A percentile compares a stretch with the other conserved stretches of the same genome.
Evolutionary conservation across 2,113 vertebrate species (phyloP).

Genomic region (Semnornis frantzii): DNA sequence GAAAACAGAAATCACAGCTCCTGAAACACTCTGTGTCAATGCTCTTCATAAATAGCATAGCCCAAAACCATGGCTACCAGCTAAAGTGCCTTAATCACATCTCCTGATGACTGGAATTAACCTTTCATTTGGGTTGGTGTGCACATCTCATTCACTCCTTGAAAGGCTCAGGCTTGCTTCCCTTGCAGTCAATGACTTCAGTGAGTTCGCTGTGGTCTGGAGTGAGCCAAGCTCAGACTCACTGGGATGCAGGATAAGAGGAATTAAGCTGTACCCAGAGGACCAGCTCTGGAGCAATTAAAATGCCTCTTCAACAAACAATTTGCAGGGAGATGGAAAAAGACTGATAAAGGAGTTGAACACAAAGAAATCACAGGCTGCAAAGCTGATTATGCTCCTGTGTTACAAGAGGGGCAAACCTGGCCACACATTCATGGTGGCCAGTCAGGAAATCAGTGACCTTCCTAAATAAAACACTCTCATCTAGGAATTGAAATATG

Average conservation of each 20-base stretch:
- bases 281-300: neutral
- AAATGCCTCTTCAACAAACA: neutral
- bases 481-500: neutral
- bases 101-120: conserved; percentile 23
- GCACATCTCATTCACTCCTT: neutral
- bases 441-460: neutral
- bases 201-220: neutral
- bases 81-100: conserved; percentile 4
- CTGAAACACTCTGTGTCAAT: neutral
- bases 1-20: neutral
- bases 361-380: neutral
- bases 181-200: neutral
- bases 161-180: neutral
- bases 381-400: neutral
- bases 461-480: conserved; percentile 7
- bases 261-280: neutral
- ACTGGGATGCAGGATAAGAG: neutral
- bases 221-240: neutral
- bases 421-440: rapidly evolving
- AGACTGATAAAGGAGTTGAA: neutral
- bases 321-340: neutral
- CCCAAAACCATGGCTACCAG: neutral
- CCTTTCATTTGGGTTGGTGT: neutral
- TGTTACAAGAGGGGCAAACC: neutral
- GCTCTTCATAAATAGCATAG: neutral